phyloP scores from a whole-genome alignment of 2,113 vertebrate genomes.

The Sorex fumeus region DNA sequence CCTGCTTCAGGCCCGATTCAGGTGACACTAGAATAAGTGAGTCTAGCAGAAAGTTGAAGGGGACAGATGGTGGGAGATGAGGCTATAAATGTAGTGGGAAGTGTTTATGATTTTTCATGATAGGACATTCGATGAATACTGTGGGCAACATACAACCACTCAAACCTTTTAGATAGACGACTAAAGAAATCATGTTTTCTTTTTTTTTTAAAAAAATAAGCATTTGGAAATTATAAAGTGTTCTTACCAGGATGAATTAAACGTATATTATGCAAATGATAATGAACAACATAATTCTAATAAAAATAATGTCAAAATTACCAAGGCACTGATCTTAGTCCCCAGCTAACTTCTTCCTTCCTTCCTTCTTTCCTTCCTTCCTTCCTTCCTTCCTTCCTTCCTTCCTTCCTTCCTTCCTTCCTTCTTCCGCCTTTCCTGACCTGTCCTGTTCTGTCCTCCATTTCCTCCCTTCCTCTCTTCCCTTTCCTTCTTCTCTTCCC shows the following conservation, averaged over 20 bases:
- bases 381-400: no score
- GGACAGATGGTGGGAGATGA: not conserved
- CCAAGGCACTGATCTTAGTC: no score
- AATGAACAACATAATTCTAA: not conserved
- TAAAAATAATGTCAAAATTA: no score
- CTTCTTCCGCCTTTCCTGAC: no score
- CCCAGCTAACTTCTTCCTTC: no score
- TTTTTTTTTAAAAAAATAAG: not conserved
- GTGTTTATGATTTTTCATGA: not conserved
- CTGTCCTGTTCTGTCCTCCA: no score
- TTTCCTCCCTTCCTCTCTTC: no score
- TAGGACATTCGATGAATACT: constrained; percentile 8
- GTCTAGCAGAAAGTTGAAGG: not conserved
- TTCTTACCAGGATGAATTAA: not conserved
- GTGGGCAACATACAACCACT: not conserved
- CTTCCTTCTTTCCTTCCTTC: no score
- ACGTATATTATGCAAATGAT: not conserved
- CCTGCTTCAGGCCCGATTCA: not conserved
- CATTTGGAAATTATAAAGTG: constrained; percentile 4
- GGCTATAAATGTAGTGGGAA: not conserved
- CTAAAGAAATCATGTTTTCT: constrained; percentile 19
- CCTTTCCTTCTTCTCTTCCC: no score
- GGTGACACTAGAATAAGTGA: not conserved
- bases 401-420: no score
- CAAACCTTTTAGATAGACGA: not conserved